phyloP scores from a whole-genome alignment of 2,797 vertebrate species.

The Rhinichthys osculus region DNA sequence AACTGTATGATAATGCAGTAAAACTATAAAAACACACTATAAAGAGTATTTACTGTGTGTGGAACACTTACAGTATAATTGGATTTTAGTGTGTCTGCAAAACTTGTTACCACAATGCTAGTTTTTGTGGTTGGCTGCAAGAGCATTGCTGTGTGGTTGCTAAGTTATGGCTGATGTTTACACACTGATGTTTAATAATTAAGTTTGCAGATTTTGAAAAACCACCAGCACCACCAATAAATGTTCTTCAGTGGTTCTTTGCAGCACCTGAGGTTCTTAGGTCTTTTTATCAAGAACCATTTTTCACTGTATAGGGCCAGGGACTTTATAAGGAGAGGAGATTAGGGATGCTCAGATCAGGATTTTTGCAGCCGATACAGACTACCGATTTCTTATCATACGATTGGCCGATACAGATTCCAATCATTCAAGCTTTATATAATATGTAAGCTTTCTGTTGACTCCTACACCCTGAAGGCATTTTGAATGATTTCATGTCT shows the following conservation, averaged over 20 bases:
- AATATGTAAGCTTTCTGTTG: not conserved
- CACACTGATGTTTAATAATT: not conserved
- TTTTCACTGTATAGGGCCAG: not conserved
- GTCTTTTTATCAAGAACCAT: not conserved
- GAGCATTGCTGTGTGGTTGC: not conserved
- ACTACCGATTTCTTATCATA: not conserved
- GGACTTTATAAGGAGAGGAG: not conserved
- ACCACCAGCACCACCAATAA: not conserved
- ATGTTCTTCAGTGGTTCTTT: not conserved
- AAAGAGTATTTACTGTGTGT: not conserved
- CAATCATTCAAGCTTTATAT: not conserved
- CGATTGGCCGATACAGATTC: not conserved
- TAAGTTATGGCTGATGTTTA: conserved; percentile 18
- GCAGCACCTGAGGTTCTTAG: not conserved
- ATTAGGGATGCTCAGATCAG: not conserved
- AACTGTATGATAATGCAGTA: not conserved
- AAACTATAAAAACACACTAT: not conserved
- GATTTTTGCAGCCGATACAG: not conserved
- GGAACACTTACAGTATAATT: not conserved
- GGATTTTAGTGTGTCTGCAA: not conserved
- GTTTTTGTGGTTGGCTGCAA: conserved; percentile 8
- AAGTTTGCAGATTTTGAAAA: not conserved
- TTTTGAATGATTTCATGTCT: not conserved
- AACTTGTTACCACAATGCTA: not conserved
- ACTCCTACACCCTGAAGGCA: not conserved